Evolutionary conservation across 2,113 vertebrate species (phyloP), one percentile per base, ranked within the genome.

Genomic region (Eretmochelys imbricata): DNA sequence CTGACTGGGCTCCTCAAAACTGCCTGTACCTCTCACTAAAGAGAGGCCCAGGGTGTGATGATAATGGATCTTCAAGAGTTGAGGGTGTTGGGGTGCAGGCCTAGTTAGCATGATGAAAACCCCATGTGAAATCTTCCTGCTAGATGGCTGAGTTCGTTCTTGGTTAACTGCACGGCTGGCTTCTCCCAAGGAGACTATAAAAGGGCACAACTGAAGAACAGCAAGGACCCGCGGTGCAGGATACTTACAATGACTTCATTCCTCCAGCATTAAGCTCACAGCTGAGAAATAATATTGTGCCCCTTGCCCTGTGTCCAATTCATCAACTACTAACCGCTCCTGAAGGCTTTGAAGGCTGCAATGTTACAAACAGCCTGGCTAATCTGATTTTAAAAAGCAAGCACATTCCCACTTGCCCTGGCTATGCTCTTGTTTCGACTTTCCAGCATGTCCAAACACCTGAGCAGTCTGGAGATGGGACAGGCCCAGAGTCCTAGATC

Each of bases 271-370:
- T 6, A 0, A 1, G 3, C 31, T 50, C 31, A 2, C 16, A 5
- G 46, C n/a, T 46, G 1, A 20, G 54, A 22, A n/a, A 54, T 1
- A 20, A 27, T 42, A 49, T 16, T 51, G 87, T 86, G 22, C 10
- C 1, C 0, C n/a, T n/a, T 31, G 6, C n/a, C 57, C 59, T 6
- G 83, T 19, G 31, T 16, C 0, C 0, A 1, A 24, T 65, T 49
- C 19, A 1, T 24, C 0, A 1, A 9, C 50, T 0, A 2, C 31
- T 13, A 5, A 17, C 9, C 1, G 1, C 11, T 0, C 0, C 55
- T 57, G 54, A 20, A 10, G 72, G 27, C 4, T 76, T 76, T 76
- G 42, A 76, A 25, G 72, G 38, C 72, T 76, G 25, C 42, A 7
- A 25, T 29, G 10, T 46, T 27, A 25, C 10, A 76, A 25, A 25